These are phyloP conservation scores for Telmatherina bonti DNA, from an alignment of 2,797 vertebrate species.

Conservation along the genomic window DNA sequence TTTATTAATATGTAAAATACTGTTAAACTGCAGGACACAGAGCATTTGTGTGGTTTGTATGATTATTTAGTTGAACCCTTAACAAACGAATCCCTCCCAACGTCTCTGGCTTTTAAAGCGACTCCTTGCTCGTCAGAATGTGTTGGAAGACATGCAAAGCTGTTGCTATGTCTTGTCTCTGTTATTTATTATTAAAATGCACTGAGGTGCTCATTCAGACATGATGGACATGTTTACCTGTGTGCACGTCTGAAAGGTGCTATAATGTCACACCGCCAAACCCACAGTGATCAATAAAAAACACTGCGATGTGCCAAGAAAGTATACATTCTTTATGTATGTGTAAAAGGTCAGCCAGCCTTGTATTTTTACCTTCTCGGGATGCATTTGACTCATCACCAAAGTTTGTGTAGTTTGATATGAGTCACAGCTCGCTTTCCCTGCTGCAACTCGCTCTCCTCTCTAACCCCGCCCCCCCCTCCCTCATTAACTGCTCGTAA, in stretches of 20 bases:
- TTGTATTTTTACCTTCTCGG: background rate
- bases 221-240: constrained; percentile 2
- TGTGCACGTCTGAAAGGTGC: background rate
- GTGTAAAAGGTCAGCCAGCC: background rate
- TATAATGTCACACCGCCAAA: background rate
- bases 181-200: background rate
- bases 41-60: no score
- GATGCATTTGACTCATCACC: background rate
- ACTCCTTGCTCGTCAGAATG: background rate
- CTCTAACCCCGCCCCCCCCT: constrained; percentile 47
- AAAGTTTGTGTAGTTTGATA: background rate
- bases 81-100: background rate
- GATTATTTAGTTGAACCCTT: no score
- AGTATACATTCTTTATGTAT: background rate
- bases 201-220: background rate
- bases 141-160: background rate
- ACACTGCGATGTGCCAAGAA: constrained; percentile 2
- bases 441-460: constrained; percentile 2
- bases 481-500: constrained; percentile 81
- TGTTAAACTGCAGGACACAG: no score
- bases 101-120: background rate
- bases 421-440: constrained; percentile 16
- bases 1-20: no score
- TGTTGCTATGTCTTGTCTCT: background rate
- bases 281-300: background rate